phyloP scores from a whole-genome alignment of 2,113 vertebrate species.

The Melanostigma gelatinosum region DNA sequence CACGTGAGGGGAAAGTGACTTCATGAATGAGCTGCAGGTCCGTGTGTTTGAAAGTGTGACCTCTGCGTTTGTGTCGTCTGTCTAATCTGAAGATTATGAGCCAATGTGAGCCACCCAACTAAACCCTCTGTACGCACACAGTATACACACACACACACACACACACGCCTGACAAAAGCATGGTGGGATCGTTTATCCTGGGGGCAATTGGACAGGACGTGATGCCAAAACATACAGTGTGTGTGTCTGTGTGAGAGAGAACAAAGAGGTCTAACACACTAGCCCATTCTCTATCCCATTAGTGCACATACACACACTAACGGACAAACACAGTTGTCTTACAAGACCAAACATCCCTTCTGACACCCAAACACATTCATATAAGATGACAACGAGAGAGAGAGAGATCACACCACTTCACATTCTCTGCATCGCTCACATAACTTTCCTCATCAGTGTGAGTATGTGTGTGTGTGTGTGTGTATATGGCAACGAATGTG shows the following conservation, averaged over 20 bases:
- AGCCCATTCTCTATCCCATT: background rate
- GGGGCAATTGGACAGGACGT: background rate
- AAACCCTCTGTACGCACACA: conserved; percentile 3
- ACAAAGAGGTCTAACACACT: conserved; percentile 18
- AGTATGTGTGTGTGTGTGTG: background rate
- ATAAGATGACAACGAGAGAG: conserved; percentile 2
- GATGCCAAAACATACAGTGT: background rate
- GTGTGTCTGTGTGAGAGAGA: background rate
- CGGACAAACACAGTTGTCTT: conserved; percentile 2
- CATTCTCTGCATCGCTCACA: conserved; percentile 72
- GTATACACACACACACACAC: background rate
- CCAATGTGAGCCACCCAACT: conserved; percentile 40
- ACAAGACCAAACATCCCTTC: conserved; percentile 35
- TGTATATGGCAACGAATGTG: conserved; percentile 1
- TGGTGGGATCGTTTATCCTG: conserved; percentile 16
- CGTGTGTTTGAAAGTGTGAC: conserved; percentile 21
- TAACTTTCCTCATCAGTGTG: conserved; percentile 47
- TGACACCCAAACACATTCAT: conserved; percentile 36
- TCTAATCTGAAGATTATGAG: conserved; percentile 69
- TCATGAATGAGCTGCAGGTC: conserved; percentile 31
- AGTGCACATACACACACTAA: background rate
- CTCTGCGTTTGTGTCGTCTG: conserved; percentile 34
- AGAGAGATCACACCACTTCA: conserved; percentile 34
- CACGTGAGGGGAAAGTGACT: conserved; percentile 35
- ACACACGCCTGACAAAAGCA: conserved; percentile 20